Conservation (phyloP, 1,140 invertebrate species). For the Octopus sinensis region DNA sequence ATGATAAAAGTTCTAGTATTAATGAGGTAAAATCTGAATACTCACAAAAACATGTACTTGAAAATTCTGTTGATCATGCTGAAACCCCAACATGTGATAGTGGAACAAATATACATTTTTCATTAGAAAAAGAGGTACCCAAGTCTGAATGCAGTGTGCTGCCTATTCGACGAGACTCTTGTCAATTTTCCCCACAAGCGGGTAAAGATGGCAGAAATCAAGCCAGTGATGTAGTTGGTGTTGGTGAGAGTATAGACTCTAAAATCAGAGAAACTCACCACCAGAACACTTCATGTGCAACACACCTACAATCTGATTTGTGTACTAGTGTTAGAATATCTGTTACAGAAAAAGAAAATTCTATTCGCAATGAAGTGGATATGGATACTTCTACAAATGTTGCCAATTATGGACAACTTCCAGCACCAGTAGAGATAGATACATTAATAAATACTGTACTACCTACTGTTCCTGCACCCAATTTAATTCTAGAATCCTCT, state of each 20-base stretch:
- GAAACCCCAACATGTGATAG: background rate
- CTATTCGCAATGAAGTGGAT: background rate
- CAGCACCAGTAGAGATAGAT: background rate
- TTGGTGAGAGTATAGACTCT: constrained; percentile 1
- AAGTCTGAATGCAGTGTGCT: background rate
- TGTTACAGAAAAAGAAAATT: constrained; percentile 1
- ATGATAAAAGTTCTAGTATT: background rate
- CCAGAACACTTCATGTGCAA: background rate
- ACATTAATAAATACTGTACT: background rate
- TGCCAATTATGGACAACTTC: background rate
- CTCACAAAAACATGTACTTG: background rate
- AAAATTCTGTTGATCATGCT: background rate
- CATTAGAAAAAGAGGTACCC: background rate
- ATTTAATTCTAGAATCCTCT: background rate
- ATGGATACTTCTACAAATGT: background rate
- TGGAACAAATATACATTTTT: background rate
- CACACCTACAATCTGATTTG: constrained; percentile 2
- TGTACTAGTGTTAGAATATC: background rate
- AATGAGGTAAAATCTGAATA: background rate
- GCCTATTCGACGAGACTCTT: background rate
- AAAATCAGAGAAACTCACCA: background rate
- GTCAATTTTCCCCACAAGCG: background rate
- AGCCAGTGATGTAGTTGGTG: background rate
- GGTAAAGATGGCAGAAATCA: background rate
- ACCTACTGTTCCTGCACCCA: background rate